Evolutionary conservation across 2,888 invertebrate genomes (phyloP), one percentile per base, ranked within the genome.

Genomic region (Hirtodrosophila alboralis): DNA sequence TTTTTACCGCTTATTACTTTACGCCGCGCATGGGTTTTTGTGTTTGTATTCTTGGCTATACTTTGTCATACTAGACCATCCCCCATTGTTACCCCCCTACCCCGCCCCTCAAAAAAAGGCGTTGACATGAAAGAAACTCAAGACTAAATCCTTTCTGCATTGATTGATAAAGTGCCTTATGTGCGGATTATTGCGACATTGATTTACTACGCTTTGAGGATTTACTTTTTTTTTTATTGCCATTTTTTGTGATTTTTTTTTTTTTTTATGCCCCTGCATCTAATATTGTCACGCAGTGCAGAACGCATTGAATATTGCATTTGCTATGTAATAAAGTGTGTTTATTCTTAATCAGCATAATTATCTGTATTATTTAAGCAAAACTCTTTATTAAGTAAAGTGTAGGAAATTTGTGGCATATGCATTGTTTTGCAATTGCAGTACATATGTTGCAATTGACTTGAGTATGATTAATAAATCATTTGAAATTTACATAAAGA

Each of bases 141-240:
- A n/a, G 47, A 62, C 61, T 66, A 86, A 86, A 83, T 76, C 86
- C 81, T 86, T 86, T 86, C 77, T 77, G 77, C 81, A 84, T 86
- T 83, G 83, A 83, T 83, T 83, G 83, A 83, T 83, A 83, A 83
- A 86, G 86, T 83, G 81, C 87, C 84, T 87, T 87, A 87, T 86
- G 86, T 68, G 74, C 74, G 86, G 84, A 87, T 85, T 85, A 85
- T 65, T 65, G 66, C 68, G 85, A 86, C 87, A 86, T 84, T 85
- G 85, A 85, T 85, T 86, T 87, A 87, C 84, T 76, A 73, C 59
- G 73, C 71, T 61, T 41, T 58, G 51, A 43, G 73, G 73, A 66
- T 73, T 80, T 80, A 38, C 41, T 53, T 36, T 54, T 59, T 54
- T 59, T 47, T 58, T 41, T 48, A 41, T 56, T 16, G 36, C 27